phyloP scores from a whole-genome alignment of 1,140 invertebrate genomes.

The Cydia fagiglandana region DNA sequence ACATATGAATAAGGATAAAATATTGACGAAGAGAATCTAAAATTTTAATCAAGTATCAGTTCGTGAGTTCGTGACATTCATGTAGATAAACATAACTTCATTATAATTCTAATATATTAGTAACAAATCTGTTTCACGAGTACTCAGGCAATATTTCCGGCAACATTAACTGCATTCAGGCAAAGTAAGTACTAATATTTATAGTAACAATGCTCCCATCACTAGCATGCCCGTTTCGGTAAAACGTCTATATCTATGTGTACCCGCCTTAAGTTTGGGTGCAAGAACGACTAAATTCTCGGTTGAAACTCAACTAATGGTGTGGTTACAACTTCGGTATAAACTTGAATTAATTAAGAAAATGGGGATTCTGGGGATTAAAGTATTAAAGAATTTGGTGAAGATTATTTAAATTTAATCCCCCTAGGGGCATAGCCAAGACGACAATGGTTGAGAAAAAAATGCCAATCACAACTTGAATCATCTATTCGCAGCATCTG shows the following conservation, averaged over 20 bases:
- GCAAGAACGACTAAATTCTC: slow-evolving; percentile 15
- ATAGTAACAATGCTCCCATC: not conserved
- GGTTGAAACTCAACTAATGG: slow-evolving; percentile 17
- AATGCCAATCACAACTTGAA: too few relatives aligned
- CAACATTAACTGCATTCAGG: not conserved
- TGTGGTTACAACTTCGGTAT: slow-evolving; percentile 13
- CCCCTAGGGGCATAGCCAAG: too few relatives aligned
- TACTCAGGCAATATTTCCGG: not conserved
- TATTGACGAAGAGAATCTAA: too few relatives aligned
- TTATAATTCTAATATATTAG: too few relatives aligned
- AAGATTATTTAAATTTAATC: too few relatives aligned
- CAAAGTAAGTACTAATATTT: not conserved
- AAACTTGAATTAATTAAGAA: not conserved
- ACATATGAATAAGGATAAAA: too few relatives aligned
- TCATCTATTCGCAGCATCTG: too few relatives aligned
- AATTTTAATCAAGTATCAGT: too few relatives aligned
- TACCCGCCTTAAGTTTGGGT: slow-evolving; percentile 14
- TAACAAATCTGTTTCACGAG: not conserved
- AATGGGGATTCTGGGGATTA: not conserved
- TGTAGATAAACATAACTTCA: too few relatives aligned
- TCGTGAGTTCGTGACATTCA: too few relatives aligned
- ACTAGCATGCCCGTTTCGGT: slow-evolving; percentile 1
- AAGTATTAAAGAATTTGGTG: not conserved
- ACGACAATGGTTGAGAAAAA: too few relatives aligned
- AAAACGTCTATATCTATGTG: slow-evolving; percentile 25